A percentile compares a stretch with the other conserved stretches of the same genome.
phyloP scores from a whole-genome alignment of 2,888 invertebrate genomes.

The Venusia cambrica region DNA sequence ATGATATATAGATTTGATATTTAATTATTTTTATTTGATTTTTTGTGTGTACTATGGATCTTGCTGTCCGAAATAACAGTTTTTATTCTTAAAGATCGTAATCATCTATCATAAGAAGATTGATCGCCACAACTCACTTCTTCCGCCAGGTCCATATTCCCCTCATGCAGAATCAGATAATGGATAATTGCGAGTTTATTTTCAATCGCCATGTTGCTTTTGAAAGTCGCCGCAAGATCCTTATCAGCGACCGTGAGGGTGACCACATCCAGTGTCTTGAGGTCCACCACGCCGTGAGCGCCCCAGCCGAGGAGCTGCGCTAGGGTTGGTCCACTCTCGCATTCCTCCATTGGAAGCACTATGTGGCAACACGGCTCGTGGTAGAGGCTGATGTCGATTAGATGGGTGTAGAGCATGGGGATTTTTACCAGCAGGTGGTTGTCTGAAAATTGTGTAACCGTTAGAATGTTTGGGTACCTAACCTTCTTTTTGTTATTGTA shows the following conservation, averaged over 20 bases:
- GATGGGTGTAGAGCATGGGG: conserved; percentile 91
- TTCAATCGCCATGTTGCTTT: conserved; percentile 83
- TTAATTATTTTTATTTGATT: too few relatives aligned
- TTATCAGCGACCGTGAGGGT: conserved; percentile 83
- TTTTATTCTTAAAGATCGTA: too few relatives aligned
- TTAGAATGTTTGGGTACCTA: neutral
- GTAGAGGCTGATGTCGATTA: conserved; percentile 90
- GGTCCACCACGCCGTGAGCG: conserved; percentile 81
- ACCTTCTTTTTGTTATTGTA: too few relatives aligned
- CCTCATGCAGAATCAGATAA: conserved; percentile 89
- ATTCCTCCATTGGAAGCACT: conserved; percentile 82
- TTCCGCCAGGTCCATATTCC: conserved; percentile 87
- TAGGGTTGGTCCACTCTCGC: conserved; percentile 82
- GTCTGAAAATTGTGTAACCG: conserved; percentile 64
- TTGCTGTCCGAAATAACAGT: too few relatives aligned
- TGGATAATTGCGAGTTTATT: conserved; percentile 91
- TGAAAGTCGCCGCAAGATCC: conserved; percentile 85
- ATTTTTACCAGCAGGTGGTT: conserved; percentile 91
- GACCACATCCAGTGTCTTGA: conserved; percentile 87
- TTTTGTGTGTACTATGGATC: too few relatives aligned
- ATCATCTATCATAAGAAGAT: too few relatives aligned
- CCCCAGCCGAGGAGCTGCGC: conserved; percentile 83
- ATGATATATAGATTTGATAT: too few relatives aligned
- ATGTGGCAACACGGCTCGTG: conserved; percentile 93
- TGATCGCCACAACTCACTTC: conserved; percentile 78